Evolutionary conservation across 2,113 vertebrate genomes (phyloP).

Genomic region (Sinocyclocheilus anophthalmus): DNA sequence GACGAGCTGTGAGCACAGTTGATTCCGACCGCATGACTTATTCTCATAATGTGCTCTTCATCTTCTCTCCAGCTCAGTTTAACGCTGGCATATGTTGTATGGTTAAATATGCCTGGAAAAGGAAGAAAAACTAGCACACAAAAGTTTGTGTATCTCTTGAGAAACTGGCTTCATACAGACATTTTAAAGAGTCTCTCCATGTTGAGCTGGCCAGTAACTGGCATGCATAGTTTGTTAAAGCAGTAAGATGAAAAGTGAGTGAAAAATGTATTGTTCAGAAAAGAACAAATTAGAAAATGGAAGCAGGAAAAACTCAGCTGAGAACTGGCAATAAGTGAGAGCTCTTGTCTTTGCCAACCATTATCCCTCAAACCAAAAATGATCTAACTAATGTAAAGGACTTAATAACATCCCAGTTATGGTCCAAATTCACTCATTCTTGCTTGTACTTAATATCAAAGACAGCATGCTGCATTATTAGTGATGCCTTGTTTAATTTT

Average conservation of each 20-base stretch:
- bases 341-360: neutral
- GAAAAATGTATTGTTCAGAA: neutral
- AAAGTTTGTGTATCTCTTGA: conserved; percentile 52
- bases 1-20: conserved; percentile 42
- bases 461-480: neutral
- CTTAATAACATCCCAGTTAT: neutral
- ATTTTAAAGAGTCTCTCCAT: conserved; percentile 29
- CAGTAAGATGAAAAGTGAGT: neutral
- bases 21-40: conserved; percentile 52
- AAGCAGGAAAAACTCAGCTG: neutral
- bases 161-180: conserved; percentile 60
- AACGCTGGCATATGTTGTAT: conserved; percentile 59
- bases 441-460: neutral
- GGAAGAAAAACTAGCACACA: neutral
- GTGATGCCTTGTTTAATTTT: neutral
- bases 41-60: conserved; percentile 60
- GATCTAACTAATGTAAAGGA: neutral
- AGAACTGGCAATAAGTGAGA: neutral
- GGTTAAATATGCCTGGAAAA: conserved; percentile 39
- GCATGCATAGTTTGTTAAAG: neutral
- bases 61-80: conserved; percentile 56
- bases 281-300: neutral
- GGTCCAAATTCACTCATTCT: neutral
- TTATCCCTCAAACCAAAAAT: neutral
- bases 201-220: neutral